A percentile compares a stretch with the other conserved stretches of the same genome.
These are phyloP conservation scores for Thereva unica DNA, from an alignment of 2,888 invertebrate genomes.

Conservation along the genomic window DNA sequence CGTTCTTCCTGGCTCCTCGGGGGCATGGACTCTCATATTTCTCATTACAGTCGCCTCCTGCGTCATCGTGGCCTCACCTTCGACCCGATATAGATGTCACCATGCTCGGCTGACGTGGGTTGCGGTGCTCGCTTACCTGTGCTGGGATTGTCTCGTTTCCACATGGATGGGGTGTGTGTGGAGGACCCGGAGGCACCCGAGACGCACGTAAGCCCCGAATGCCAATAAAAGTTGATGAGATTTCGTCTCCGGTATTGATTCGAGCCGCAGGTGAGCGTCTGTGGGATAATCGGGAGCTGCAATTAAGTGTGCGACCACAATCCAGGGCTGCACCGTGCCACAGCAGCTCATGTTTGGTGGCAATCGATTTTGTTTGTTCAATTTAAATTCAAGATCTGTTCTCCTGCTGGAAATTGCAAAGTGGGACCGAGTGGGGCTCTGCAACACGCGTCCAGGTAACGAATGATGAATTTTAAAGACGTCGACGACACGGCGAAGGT, in stretches of 20 bases:
- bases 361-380: slow-evolving; percentile 13
- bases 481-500: too few species aligned
- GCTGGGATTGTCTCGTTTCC: slow-evolving; percentile 14
- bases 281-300: slow-evolving; percentile 23
- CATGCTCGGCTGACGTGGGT: neutral
- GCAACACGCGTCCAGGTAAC: too few species aligned
- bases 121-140: slow-evolving; percentile 6
- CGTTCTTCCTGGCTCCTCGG: slow-evolving; percentile 14
- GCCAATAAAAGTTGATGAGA: slow-evolving; percentile 38
- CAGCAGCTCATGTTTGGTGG: neutral
- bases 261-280: slow-evolving; percentile 33
- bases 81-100: neutral
- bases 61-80: neutral
- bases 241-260: slow-evolving; percentile 37
- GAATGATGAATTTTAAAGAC: too few species aligned
- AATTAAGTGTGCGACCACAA: slow-evolving; percentile 21
- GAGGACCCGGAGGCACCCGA: slow-evolving; percentile 19
- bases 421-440: too few species aligned
- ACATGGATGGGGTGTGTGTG: slow-evolving; percentile 6
- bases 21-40: slow-evolving; percentile 28
- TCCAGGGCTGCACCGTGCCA: slow-evolving; percentile 1
- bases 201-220: slow-evolving; percentile 29
- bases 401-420: neutral
- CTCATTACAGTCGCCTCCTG: slow-evolving; percentile 2
- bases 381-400: slow-evolving; percentile 23